Percentiles rank a stretch among this genome's conserved stretches.
Evolutionary conservation across 30 jellyfish, hydroid and myxozoan species (phyloP).

Genomic region (Sanderia malayensis): DNA sequence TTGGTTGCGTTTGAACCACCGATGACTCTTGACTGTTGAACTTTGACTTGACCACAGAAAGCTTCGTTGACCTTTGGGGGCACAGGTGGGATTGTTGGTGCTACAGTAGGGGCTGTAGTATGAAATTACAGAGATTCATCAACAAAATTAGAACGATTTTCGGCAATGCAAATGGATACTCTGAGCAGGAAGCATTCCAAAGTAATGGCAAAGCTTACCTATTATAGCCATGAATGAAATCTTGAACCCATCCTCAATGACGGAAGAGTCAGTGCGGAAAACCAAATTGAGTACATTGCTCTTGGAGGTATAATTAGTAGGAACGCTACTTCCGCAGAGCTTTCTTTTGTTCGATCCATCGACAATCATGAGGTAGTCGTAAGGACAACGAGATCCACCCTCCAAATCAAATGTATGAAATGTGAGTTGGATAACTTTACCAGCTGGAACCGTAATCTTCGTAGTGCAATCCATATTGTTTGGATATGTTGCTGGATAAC

Average conservation of each 20-base stretch:
- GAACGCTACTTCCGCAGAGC: slow-evolving; percentile 35
- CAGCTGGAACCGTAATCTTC: slow-evolving; percentile 39
- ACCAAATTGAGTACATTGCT: slow-evolving; percentile 24
- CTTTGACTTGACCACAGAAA: slow-evolving; percentile 31
- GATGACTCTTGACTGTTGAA: slow-evolving; percentile 39
- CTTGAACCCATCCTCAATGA: slow-evolving; percentile 37
- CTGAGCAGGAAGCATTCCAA: no score
- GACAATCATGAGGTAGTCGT: slow-evolving; percentile 30
- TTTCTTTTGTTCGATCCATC: slow-evolving; percentile 34
- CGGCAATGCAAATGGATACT: background rate
- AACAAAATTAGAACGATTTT: background rate
- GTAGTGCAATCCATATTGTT: slow-evolving; percentile 43
- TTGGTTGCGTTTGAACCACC: slow-evolving; percentile 50
- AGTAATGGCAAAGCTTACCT: background rate
- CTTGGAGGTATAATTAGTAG: slow-evolving; percentile 13
- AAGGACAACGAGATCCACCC: slow-evolving; percentile 16
- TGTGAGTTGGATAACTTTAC: slow-evolving; percentile 38
- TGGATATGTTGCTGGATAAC: slow-evolving; percentile 53
- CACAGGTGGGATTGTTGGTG: background rate
- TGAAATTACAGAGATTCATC: background rate
- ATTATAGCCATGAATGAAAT: slow-evolving; percentile 1
- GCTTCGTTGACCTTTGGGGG: slow-evolving; percentile 32
- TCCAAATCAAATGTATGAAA: slow-evolving; percentile 44
- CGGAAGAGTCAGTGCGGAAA: slow-evolving; percentile 41
- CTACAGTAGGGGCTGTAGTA: background rate